Evolutionary conservation across 2,113 vertebrate species (phyloP), one percentile per base, ranked within the genome.

Genomic region (Todiramphus chloris): DNA sequence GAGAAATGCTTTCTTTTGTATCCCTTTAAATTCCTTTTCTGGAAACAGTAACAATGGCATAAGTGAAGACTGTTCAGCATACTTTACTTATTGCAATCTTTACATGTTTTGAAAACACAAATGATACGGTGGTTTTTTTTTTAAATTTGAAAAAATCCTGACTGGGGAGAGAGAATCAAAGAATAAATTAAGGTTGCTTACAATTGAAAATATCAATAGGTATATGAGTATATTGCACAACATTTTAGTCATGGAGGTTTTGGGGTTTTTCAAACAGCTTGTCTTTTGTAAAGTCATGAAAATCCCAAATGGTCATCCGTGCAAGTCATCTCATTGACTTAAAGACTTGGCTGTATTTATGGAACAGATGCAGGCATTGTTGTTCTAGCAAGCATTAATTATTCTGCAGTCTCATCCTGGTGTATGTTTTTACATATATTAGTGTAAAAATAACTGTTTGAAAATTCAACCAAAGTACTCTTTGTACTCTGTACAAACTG

Each of bases 311-410:
- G 53, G 18, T 68, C 68, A 53, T 58, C 41, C 3, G 4, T 21
- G 16, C 33, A 66, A 66, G 70, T 60, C 37, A 4, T 68, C 51
- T 89, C 33, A 33, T 53, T 94, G 87, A 72, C 66, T 82, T 87
- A 67, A 68, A 30, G 39, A 70, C 62, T 89, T 95, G 87, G 53
- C 66, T 0, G 0, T 63, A 24, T 73, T 94, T 73, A 10, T 27
- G 35, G 69, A 95, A 87, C 89, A 95, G 89, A 87, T 91, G 87
- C n/a, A 82, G 46, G 46, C 76, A 83, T 90, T 94, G 73, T 90
- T 92, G n/a, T 91, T 79, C 77, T 91, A 62, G 39, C n/a, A 73
- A 84, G 56, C 30, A 28, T 87, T 91, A 73, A 68, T 91, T 89
- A 81, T 85, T 85, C 63, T 2, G 0, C 58, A 66, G 58, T 79